Base-by-base conservation (phyloP, 2,797 vertebrate species). In the Lates japonicus region DNA sequence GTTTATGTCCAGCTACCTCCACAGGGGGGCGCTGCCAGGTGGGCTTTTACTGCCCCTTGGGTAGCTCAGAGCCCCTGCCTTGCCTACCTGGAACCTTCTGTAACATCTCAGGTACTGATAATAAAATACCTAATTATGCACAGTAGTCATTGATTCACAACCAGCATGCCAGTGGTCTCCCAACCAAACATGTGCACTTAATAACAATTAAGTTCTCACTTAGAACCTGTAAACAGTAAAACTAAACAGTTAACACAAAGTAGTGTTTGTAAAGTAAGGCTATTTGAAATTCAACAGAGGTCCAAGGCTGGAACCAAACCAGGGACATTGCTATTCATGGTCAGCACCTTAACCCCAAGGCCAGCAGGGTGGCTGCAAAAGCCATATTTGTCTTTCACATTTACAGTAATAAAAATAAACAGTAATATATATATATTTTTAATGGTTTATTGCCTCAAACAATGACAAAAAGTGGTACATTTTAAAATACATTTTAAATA, bases 1-100 rank as follows among this genome's bases (percentile, higher is more conserved):
- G 98, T 84, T 95, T 99, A 25, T 99, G 98, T 74, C 98, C 98
- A 2, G 97, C 97, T 74, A 98, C 97, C 0, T 96, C 97, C 87
- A 98, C 97, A 0, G 98, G 97, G 60, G 97, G 97, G 14, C 97
- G 95, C 89, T 99, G 98, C 81, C 94, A 95, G 5, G 93, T 93
- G 12, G 97, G 98, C 17, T 97, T 93, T 78, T 98, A 95, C 46
- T 99, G 98, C 78, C 97, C 97, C 0, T 39, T 72, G 58, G 98
- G 98, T 0, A 97, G 96, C 88, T 91, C 94, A 1, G 98, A 98
- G 78, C 97, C 98, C 1, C 76, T 91, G 1, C 88, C 91, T 1
- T 99, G 98, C 84, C 94, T 88, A 7, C 93, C 96, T 0, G 98
- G 97, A 68, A 79, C 93, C 80, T 98, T 97, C 91, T 99, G 98